Evolutionary conservation across 1,140 invertebrate species (phyloP), one percentile per base, ranked within the genome.

Genomic region (Cyrtorhinus lividipennis): DNA sequence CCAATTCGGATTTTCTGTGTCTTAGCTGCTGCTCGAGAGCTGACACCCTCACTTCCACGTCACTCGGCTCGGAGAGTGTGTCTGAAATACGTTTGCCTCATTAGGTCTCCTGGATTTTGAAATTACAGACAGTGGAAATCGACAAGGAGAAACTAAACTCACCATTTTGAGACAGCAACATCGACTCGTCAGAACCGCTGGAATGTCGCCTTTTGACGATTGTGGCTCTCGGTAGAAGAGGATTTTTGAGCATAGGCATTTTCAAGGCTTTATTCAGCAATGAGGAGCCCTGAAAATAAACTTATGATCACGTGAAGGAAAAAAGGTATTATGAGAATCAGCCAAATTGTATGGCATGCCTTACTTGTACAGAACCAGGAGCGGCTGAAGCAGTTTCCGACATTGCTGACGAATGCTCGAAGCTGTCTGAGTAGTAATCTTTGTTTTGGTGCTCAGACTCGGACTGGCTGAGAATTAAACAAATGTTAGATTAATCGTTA

Each of bases 121-220:
- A 10, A n/a, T n/a, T n/a, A n/a, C n/a, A n/a, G n/a, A 66, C 61
- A 62, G 57, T 38, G 10, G 61, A 2, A 53, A n/a, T 27, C 25
- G n/a, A n/a, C n/a, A n/a, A n/a, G n/a, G n/a, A n/a, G n/a, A n/a
- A n/a, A n/a, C n/a, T n/a, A n/a, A 24, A 64, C 57, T 27, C 60
- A 71, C 70, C 71, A 67, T 68, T 71, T 64, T 75, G 75, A 62
- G 78, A 78, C 45, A 78, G 71, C 2, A 76, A 75, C 48, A 78
- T 71, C 0, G 79, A 80, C 63, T 79, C 79, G 67, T 80, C 79
- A 25, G 79, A 79, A 59, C 78, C 79, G 70, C 77, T 79, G 18
- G 78, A 80, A 59, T 75, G 71, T 45, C 73, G 66, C 57, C 73
- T 68, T 38, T 67, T 66, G 24, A 69, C 67, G 20, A 68, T 63